phyloP scores from a whole-genome alignment of 2,113 vertebrate species.

The Phoxinus phoxinus region DNA sequence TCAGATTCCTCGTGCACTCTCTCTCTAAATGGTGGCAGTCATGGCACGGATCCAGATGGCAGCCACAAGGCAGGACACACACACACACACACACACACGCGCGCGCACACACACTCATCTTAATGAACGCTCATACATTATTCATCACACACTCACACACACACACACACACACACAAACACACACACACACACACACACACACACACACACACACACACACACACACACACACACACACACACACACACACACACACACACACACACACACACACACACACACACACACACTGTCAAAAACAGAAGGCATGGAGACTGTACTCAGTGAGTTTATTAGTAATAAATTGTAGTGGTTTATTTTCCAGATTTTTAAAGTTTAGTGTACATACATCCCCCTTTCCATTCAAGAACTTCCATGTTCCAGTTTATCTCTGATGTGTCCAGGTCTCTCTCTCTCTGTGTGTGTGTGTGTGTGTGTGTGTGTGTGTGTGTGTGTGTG shows the following conservation, averaged over 20 bases:
- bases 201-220: conserved; percentile 57
- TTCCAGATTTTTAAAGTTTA: neutral
- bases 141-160: conserved; percentile 63
- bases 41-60: conserved; percentile 84
- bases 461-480: conserved; percentile 14
- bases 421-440: neutral
- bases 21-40: conserved; percentile 79
- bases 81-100: conserved; percentile 66
- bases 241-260: neutral
- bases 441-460: neutral
- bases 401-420: neutral
- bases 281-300: conserved; percentile 53
- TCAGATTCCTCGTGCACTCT: conserved; percentile 50
- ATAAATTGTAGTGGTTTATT: conserved; percentile 31
- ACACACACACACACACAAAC: conserved; percentile 56
- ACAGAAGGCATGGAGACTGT: conserved; percentile 32
- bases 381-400: neutral
- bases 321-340: conserved; percentile 42
- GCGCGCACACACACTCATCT: conserved; percentile 23
- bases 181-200: conserved; percentile 59
- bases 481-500: conserved; percentile 21
- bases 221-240: conserved; percentile 67
- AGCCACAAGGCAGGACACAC: conserved; percentile 77
- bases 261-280: conserved; percentile 63
- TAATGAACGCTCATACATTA: conserved; percentile 61